Evolutionary conservation across 2,888 invertebrate genomes (phyloP).

Genomic region (Machimus rusticus): DNA sequence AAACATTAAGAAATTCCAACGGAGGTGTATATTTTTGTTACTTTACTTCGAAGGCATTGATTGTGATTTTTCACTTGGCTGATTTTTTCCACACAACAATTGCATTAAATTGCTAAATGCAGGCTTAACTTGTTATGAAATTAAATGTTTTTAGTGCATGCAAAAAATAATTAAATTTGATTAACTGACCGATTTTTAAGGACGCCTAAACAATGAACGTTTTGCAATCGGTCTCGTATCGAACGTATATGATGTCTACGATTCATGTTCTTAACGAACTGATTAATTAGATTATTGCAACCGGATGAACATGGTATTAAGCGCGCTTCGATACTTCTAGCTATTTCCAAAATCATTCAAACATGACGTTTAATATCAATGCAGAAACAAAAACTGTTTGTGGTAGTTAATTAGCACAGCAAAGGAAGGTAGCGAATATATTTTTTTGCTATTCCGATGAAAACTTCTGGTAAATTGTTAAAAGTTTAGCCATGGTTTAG

Average conservation of each 20-base stretch:
- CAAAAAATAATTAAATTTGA: conserved; percentile 35
- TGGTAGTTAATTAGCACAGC: background rate
- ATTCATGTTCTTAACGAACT: conserved; percentile 32
- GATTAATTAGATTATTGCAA: conserved; percentile 29
- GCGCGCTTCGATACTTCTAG: background rate
- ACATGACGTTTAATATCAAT: background rate
- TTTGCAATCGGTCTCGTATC: conserved; percentile 20
- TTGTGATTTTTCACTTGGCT: conserved; percentile 37
- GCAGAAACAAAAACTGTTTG: background rate
- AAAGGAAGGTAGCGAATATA: background rate
- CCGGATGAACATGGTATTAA: conserved; percentile 26
- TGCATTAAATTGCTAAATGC: conserved; percentile 39
- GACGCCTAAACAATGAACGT: conserved; percentile 26
- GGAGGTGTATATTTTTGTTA: background rate
- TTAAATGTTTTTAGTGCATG: conserved; percentile 40
- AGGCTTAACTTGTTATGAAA: conserved; percentile 37
- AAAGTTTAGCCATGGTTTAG: background rate
- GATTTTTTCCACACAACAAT: conserved; percentile 34
- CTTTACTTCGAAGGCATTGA: conserved; percentile 12
- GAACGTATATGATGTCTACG: background rate
- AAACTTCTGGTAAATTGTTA: background rate
- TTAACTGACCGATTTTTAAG: conserved; percentile 33
- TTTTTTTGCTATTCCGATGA: background rate
- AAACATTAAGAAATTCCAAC: background rate
- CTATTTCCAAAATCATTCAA: conserved; percentile 15